Conservation (phyloP, 2,888 invertebrate species). For the Dryococelus australis region DNA sequence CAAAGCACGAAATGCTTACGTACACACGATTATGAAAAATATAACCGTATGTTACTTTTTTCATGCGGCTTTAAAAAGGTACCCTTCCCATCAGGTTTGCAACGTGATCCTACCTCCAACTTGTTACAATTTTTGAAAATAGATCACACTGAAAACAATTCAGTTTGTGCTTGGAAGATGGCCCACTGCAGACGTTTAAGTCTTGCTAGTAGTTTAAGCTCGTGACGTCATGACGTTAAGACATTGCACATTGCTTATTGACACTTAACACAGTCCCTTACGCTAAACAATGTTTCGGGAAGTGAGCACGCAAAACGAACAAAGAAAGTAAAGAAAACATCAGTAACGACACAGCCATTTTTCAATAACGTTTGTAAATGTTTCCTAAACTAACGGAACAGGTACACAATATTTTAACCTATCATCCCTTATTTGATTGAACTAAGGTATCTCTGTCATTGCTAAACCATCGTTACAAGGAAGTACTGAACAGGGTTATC, state of each 20-base stretch:
- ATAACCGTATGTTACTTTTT: not conserved
- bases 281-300: not conserved
- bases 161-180: not conserved
- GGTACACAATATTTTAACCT: too few relatives aligned
- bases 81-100: not conserved
- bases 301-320: not conserved
- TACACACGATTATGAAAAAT: conserved; percentile 4
- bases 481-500: too few relatives aligned
- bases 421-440: too few relatives aligned
- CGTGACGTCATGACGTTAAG: not conserved
- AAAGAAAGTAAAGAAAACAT: not conserved
- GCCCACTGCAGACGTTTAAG: not conserved
- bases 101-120: not conserved
- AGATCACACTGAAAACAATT: not conserved
- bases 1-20: not conserved
- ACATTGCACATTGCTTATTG: not conserved
- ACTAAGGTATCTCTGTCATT: too few relatives aligned
- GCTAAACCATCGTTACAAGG: too few relatives aligned
- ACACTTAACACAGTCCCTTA: not conserved
- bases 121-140: not conserved
- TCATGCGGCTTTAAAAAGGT: not conserved
- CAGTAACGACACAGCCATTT: not conserved
- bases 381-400: too few relatives aligned
- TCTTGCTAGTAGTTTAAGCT: not conserved
- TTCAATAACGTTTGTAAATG: not conserved